A percentile compares a stretch with the other conserved stretches of the same genome.
phyloP scores from a whole-genome alignment of 2,888 invertebrate genomes.

The Phengaris arion region DNA sequence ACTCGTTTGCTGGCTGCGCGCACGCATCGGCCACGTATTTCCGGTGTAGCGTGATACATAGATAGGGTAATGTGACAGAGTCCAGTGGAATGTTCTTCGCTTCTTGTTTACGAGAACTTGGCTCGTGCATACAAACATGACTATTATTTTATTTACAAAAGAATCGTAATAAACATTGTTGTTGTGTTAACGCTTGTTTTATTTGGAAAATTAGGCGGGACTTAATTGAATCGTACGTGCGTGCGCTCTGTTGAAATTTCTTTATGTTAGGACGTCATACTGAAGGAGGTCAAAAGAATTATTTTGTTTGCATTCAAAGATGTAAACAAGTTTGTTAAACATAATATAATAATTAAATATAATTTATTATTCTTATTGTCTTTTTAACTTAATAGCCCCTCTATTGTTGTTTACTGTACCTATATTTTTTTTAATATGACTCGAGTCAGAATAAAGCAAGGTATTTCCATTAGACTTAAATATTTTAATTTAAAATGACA shows the following conservation, averaged over 20 bases:
- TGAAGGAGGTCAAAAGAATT: slow-evolving; percentile 1
- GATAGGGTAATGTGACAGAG: slow-evolving; percentile 52
- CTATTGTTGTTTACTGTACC: neutral
- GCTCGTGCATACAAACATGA: slow-evolving; percentile 19
- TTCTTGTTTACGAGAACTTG: slow-evolving; percentile 53
- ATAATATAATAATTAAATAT: slow-evolving; percentile 5
- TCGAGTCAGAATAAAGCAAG: neutral
- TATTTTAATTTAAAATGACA: too few species aligned
- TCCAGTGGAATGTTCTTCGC: slow-evolving; percentile 70
- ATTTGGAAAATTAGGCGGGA: slow-evolving; percentile 2
- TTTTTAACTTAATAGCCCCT: slow-evolving; percentile 2
- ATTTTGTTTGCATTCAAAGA: slow-evolving; percentile 7
- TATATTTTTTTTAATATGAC: neutral
- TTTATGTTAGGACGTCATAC: neutral
- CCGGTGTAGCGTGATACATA: slow-evolving; percentile 53
- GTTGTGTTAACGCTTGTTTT: neutral
- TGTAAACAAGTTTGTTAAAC: neutral
- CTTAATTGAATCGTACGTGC: neutral
- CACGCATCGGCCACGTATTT: slow-evolving; percentile 52
- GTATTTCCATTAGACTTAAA: too few species aligned
- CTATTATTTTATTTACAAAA: neutral
- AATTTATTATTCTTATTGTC: neutral
- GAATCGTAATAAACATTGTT: neutral
- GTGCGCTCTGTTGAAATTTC: neutral
- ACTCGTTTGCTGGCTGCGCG: slow-evolving; percentile 32